Base-by-base conservation (phyloP, 2,888 invertebrate genomes). In the Galeruca laticollis region DNA sequence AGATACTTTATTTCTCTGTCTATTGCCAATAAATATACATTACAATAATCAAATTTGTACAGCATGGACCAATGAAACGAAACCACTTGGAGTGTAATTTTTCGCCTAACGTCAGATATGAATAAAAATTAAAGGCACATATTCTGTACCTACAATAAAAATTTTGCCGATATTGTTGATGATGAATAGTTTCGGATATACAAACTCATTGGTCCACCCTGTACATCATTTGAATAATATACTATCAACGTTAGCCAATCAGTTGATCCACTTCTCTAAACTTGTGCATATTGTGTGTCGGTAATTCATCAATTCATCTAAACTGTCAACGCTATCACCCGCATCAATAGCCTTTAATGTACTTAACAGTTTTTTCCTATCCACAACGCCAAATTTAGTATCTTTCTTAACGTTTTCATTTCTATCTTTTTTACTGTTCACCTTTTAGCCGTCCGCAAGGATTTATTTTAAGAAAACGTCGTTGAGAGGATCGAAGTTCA, bases 291-390 rank as follows among this genome's bases (percentile, higher is more conserved):
- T 70, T 75, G 49, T 70, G 74, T 60, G 74, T 65, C 1, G 71
- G 70, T 59, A 72, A 67, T 11, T 70, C n/a, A n/a, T n/a, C n/a
- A n/a, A n/a, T n/a, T n/a, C 69, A 21, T 74, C 73, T 56, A 77
- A 59, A 70, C 72, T 74, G 11, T 84, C 83, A 37, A 84, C 68
- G 64, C 79, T 81, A 65, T 86, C 85, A 5, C 85, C 86, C 73
- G 88, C 86, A 79, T 91, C 91, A 72, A 91, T 91, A 21, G 89
- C 90, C 77, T 89, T 89, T 70, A 91, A 86, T 2, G 90, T 89
- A 13, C 90, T 90, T 62, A 91, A 84, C 51, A 91, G 81, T 78
- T 90, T 89, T 60, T 86, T 86, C 79, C 90, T 91, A 67, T 88
- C 87, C 49, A 86, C 81, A 35, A 75, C 59, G 6, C 78, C 78